A percentile compares a stretch with the other conserved stretches of the same genome.
These are phyloP conservation scores for Zeugodacus cucurbitae DNA, from an alignment of 1,140 invertebrate genomes.

Conservation along the genomic window DNA sequence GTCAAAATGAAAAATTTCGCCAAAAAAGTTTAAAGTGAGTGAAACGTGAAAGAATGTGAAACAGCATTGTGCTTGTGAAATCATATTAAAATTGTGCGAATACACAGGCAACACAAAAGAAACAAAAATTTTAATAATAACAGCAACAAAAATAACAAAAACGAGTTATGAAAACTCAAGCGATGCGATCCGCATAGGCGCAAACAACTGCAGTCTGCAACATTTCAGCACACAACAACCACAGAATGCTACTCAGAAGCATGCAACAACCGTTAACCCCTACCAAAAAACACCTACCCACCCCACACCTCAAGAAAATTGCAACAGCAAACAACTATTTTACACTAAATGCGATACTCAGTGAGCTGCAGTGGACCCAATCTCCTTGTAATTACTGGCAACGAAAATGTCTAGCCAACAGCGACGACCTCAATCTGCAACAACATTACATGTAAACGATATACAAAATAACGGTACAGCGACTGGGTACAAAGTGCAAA, in stretches of 20 bases:
- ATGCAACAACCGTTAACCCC: background rate
- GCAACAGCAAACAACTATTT: background rate
- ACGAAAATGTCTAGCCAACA: slow-evolving; percentile 27
- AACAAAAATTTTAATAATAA: background rate
- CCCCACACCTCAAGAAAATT: background rate
- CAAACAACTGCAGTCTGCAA: background rate
- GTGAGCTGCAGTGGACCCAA: background rate
- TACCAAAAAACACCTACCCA: background rate
- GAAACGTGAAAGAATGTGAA: background rate
- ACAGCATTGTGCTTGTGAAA: background rate
- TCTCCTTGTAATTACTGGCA: background rate
- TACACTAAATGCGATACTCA: background rate
- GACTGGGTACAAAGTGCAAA: background rate
- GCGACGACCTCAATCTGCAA: background rate
- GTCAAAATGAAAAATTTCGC: background rate
- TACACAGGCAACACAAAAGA: background rate
- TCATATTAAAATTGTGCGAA: background rate
- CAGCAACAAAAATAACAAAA: background rate
- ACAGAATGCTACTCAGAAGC: background rate
- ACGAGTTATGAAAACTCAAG: background rate
- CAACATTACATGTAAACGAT: background rate
- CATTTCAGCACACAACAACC: background rate
- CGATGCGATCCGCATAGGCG: too few species aligned
- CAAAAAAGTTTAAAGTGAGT: background rate
- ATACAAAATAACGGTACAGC: background rate